A percentile compares a stretch with the other conserved stretches of the same genome.
Conservation (phyloP, 2,113 vertebrate species). For the Muscicapa adusta region DNA sequence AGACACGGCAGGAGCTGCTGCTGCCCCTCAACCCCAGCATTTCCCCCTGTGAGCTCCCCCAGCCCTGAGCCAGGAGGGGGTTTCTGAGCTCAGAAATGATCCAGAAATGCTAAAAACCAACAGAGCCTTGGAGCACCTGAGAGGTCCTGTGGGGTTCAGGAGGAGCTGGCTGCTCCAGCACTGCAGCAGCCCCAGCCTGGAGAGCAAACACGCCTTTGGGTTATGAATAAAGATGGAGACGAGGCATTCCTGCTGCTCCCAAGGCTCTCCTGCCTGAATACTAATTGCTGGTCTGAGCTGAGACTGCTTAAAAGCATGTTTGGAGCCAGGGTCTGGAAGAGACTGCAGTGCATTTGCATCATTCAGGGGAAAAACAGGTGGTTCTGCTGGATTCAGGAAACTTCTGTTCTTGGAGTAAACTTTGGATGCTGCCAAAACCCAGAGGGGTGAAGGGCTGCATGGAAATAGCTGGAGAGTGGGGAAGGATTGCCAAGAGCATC, state of each 20-base stretch:
- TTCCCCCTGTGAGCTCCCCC: neutral
- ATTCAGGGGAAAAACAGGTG: neutral
- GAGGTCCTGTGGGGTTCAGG: neutral
- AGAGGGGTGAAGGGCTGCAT: slow-evolving; percentile 5
- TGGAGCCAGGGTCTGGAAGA: neutral
- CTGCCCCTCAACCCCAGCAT: neutral
- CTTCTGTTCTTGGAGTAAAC: slow-evolving; percentile 26
- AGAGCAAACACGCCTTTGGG: neutral
- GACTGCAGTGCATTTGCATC: neutral
- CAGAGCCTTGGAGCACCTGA: neutral
- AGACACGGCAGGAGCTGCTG: accelerated
- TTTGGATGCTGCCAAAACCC: slow-evolving; percentile 10
- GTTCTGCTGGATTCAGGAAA: neutral
- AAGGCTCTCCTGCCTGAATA: neutral
- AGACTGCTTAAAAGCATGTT: neutral
- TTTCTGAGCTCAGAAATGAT: neutral
- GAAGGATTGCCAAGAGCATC: slow-evolving; percentile 33
- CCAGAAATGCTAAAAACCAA: neutral
- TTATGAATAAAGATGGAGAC: neutral
- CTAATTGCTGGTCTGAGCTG: neutral
- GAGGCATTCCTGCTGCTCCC: neutral
- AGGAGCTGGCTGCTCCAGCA: neutral
- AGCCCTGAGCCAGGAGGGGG: accelerated
- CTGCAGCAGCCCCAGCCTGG: neutral
- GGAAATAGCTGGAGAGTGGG: neutral